Evolutionary conservation across 2,113 vertebrate species (phyloP), one percentile per base, ranked within the genome.

Genomic region (Fregata magnificens): DNA sequence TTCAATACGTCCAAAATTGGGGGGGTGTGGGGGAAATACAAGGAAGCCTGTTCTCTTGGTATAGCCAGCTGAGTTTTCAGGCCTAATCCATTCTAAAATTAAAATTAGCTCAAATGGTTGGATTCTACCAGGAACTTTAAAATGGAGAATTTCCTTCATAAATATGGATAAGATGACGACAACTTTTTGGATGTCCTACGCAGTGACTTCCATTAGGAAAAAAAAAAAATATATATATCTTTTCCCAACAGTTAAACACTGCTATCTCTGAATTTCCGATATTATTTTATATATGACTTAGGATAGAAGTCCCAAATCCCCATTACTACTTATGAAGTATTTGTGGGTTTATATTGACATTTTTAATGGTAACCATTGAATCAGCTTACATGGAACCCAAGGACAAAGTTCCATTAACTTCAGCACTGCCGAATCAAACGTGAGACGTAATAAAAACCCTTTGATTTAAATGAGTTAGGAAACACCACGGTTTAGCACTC

Each of bases 131-230:
- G 86, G 91, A 93, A 88, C 55, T 80, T 95, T 78, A 84, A 94
- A 96, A 91, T 73, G 18, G 36, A 93, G 74, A 84, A 93, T 96
- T 97, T 96, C 94, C 93, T 93, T 95, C 82, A 96, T 93, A 94
- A 96, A 96, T 95, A 91, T 83, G 90, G 86, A 91, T 96, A 95
- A 86, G 40, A 82, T 34, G n/a, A 92, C 2, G 86, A 95, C 91
- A 93, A 93, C 58, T 94, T 88, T 87, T 91, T 97, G 93, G 94
- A 97, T 89, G 49, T 50, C 66, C 87, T 92, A 73, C 11, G 50
- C 16, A 52, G 40, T 40, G 34, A 84, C 50, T 95, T 95, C 28
- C 36, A 80, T 42, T 56, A 72, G 32, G 6, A 26, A 81, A 84
- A 73, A 52, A 49, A 71, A 67, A 50, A 38, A 7, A 36, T 17